Conservation (phyloP, 2,888 invertebrate species). For the Litoditis marina region DNA sequence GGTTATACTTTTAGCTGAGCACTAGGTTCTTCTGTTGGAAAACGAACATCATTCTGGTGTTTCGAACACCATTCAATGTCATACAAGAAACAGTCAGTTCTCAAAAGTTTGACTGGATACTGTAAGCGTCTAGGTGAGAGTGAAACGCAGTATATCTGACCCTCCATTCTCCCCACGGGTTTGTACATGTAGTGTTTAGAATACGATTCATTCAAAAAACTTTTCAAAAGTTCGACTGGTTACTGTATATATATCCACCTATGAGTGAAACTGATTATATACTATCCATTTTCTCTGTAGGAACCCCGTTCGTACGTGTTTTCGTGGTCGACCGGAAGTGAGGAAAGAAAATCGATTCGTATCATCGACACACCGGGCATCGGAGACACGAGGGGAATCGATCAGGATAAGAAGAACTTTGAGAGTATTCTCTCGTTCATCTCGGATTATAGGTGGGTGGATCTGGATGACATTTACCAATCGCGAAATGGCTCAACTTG, state of each 20-base stretch:
- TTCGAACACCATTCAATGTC: too few relatives aligned
- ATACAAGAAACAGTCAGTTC: too few relatives aligned
- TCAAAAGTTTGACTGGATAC: too few relatives aligned
- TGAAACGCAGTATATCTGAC: too few relatives aligned
- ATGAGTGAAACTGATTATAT: background rate
- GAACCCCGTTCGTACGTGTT: slow-evolving; percentile 1
- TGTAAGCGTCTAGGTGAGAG: too few relatives aligned
- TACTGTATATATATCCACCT: background rate
- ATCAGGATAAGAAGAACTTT: slow-evolving; percentile 41
- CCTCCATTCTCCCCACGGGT: background rate
- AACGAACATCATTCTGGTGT: too few relatives aligned
- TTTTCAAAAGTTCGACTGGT: too few relatives aligned
- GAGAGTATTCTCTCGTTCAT: slow-evolving; percentile 19
- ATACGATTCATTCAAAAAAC: background rate
- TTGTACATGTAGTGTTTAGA: background rate
- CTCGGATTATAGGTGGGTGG: background rate
- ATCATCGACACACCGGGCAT: slow-evolving; percentile 53
- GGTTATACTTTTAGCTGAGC: too few relatives aligned
- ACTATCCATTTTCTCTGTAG: background rate
- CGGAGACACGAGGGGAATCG: slow-evolving; percentile 40
- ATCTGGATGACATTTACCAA: background rate
- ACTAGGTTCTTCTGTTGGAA: too few relatives aligned
- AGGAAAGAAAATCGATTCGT: slow-evolving; percentile 13
- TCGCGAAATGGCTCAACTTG: too few relatives aligned
- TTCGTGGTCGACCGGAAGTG: background rate